A percentile compares a stretch with the other conserved stretches of the same genome.
phyloP scores from a whole-genome alignment of 2,797 vertebrate genomes.

The Austrolebias charrua region DNA sequence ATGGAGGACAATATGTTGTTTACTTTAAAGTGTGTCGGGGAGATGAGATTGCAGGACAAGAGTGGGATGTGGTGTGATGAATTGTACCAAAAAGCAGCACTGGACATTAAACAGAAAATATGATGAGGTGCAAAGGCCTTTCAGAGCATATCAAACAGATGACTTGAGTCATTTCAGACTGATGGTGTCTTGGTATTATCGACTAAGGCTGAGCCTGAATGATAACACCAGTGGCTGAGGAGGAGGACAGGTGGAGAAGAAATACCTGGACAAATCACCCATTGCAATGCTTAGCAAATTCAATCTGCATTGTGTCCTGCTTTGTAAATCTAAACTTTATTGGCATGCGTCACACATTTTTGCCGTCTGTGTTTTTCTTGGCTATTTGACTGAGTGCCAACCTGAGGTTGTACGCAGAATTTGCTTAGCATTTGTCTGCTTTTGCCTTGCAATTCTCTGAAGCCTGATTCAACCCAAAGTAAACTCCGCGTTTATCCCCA shows the following conservation, averaged over 20 bases:
- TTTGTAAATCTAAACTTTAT: slow-evolving; percentile 32
- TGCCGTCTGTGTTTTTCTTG: slow-evolving; percentile 34
- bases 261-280: slow-evolving; percentile 47
- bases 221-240: slow-evolving; percentile 48
- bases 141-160: slow-evolving; percentile 67
- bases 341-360: slow-evolving; percentile 27
- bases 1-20: slow-evolving; percentile 44
- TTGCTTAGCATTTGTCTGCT: slow-evolving; percentile 21
- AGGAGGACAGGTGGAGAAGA: slow-evolving; percentile 56
- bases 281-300: slow-evolving; percentile 56
- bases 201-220: slow-evolving; percentile 51
- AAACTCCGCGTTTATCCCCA: not conserved
- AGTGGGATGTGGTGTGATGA: slow-evolving; percentile 51
- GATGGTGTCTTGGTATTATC: slow-evolving; percentile 62
- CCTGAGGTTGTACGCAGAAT: slow-evolving; percentile 27
- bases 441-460: not conserved
- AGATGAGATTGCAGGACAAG: slow-evolving; percentile 50
- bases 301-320: slow-evolving; percentile 28
- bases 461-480: not conserved
- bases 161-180: slow-evolving; percentile 54
- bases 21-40: slow-evolving; percentile 43
- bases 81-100: slow-evolving; percentile 58
- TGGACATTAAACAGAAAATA: slow-evolving; percentile 69
- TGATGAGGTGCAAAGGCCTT: slow-evolving; percentile 66
- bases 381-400: slow-evolving; percentile 29